phyloP scores from a whole-genome alignment of 2,113 vertebrate genomes.

The Periophthalmodon schlosseri region DNA sequence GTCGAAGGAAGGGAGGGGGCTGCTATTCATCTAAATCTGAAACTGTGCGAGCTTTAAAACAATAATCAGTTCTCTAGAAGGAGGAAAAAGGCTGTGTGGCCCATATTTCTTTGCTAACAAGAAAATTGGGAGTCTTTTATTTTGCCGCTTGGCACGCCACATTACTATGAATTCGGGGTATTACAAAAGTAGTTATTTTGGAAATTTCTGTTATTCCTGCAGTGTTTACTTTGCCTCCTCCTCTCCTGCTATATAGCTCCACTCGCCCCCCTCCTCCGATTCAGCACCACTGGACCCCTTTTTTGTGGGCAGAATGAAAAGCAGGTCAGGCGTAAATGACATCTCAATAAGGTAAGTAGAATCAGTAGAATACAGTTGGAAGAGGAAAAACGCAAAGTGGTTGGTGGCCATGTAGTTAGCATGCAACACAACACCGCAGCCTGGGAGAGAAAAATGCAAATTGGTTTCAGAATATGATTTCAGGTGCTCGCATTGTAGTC shows the following conservation, averaged over 20 bases:
- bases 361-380: not conserved
- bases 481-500: slow-evolving; percentile 26
- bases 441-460: slow-evolving; percentile 21
- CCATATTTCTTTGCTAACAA: slow-evolving; percentile 48
- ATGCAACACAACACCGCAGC: slow-evolving; percentile 10
- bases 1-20: not conserved
- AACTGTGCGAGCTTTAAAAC: slow-evolving; percentile 34
- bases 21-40: slow-evolving; percentile 31
- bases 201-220: slow-evolving; percentile 40
- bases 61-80: slow-evolving; percentile 42
- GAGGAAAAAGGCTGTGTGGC: slow-evolving; percentile 27
- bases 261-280: not conserved
- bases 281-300: slow-evolving; percentile 20
- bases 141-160: slow-evolving; percentile 27
- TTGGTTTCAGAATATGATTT: slow-evolving; percentile 13
- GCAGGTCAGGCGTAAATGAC: slow-evolving; percentile 56
- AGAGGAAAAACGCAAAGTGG: not conserved
- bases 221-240: slow-evolving; percentile 28
- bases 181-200: slow-evolving; percentile 45
- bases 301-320: slow-evolving; percentile 43
- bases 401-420: slow-evolving; percentile 18
- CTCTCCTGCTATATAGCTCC: not conserved
- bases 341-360: slow-evolving; percentile 41
- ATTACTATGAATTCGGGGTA: slow-evolving; percentile 67
- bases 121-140: slow-evolving; percentile 57